phyloP scores from a whole-genome alignment of 2,888 invertebrate genomes.

The Emmelina monodactyla region DNA sequence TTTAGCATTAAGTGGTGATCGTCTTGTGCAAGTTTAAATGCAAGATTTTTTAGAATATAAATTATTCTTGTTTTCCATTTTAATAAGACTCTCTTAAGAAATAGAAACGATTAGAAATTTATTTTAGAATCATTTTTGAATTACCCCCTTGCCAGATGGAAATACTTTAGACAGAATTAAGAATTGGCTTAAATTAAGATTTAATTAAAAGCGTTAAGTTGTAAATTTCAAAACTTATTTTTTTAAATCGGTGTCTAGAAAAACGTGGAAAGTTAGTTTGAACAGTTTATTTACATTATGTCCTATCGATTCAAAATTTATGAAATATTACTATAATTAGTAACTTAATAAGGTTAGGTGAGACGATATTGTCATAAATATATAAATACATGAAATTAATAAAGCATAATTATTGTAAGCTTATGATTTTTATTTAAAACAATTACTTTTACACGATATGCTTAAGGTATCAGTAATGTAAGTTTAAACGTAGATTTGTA shows the following conservation, averaged over 20 bases:
- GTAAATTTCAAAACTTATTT: conserved; percentile 46
- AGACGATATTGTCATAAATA: conserved; percentile 70
- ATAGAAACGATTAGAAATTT: conserved; percentile 2
- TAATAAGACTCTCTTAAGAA: neutral
- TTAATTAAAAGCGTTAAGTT: neutral
- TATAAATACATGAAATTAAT: conserved; percentile 69
- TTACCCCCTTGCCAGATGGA: conserved; percentile 52
- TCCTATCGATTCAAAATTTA: conserved; percentile 66
- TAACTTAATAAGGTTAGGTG: conserved; percentile 66
- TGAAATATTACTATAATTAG: conserved; percentile 63
- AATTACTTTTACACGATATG: neutral
- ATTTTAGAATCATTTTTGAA: conserved; percentile 6
- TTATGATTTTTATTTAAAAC: conserved; percentile 39
- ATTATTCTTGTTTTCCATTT: neutral
- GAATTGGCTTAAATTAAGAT: neutral
- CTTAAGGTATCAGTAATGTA: no score
- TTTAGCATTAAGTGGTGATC: conserved; percentile 30
- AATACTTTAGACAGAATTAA: conserved; percentile 10
- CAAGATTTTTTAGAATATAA: neutral
- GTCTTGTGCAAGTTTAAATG: neutral
- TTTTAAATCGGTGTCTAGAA: conserved; percentile 35
- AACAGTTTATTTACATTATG: conserved; percentile 59
- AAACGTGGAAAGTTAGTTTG: conserved; percentile 41
- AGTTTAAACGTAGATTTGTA: no score
- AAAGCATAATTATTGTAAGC: conserved; percentile 68